Evolutionary conservation across 2,797 vertebrate species (phyloP), one percentile per base, ranked within the genome.

Genomic region (Tympanoctomys barrerae): DNA sequence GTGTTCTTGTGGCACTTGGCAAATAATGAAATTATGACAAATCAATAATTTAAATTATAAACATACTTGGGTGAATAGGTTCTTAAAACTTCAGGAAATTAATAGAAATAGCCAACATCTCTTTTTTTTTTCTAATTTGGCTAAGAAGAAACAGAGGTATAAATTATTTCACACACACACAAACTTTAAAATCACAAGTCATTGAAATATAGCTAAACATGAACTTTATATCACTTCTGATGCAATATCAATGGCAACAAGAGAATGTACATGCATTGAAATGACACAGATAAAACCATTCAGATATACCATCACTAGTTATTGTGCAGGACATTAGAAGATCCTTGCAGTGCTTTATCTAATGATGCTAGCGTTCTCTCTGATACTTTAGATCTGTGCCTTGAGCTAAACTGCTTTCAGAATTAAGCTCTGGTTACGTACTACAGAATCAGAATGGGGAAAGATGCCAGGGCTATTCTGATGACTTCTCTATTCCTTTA

Each of bases 301-400:
- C 97, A 98, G 77, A 96, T 97, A 91, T 97, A 97, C 97, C 96
- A 97, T 84, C 97, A 97, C 95, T 98, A 97, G 97, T 98, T 98
- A 98, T 98, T 98, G 98, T 98, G 96, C 97, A 95, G 98, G 98
- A 98, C 98, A 98, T 95, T 97, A 97, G 98, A 98, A 97, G 98
- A 98, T 98, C 97, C 97, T 90, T 90, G 97, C 96, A 97, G 98
- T 98, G 98, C 97, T 97, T 99, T 98, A 98, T 98, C 98, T 98
- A 98, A 98, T 98, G 98, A 98, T 97, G 98, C 98, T 98, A 97
- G 95, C 97, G 96, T 98, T 98, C 98, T 98, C 96, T 97, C 97
- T 98, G 98, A 98, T 98, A 98, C 97, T 98, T 98, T 98, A 98
- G 97, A 98, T 98, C 97, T 98, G 95, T 97, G 98, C 98, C 96